Evolutionary conservation across 92 coral and sea anemone species (phyloP), one percentile per base, ranked within the genome.

Genomic region (Metridium senile): DNA sequence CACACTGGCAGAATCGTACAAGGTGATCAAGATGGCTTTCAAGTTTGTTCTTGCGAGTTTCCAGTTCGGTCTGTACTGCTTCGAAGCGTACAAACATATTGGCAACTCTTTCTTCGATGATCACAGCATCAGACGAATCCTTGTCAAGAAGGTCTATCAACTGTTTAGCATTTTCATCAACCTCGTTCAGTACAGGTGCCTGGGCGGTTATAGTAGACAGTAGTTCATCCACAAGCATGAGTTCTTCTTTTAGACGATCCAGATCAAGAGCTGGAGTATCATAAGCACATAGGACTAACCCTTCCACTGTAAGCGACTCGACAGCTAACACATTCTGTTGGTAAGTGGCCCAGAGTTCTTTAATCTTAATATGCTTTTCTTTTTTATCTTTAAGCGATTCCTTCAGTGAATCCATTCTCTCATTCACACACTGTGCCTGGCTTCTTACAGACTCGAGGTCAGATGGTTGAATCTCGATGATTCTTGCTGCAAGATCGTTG

Each of bases 11-110:
- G 88, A 87, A 90, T 46, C 90, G 82, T 32, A 81, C 79, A 27
- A 95, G 86, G 26, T 91, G 93, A 25, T 85, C 90, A 11, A 89
- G 86, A 54, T 92, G 99, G 27, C 83, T 84, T 25, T 89, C 93
- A 25, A 95, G 77, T 65, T 89, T 87, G 25, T 72, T 74, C 69
- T 85, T 80, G 25, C 93, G 84, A 63, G 74, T 82, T 64, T 89
- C 93, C 26, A 93, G 84, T 47, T 81, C 90, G 33, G 82, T 93
- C 62, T 86, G 85, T 1, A 90, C 92, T 25, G 86, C 85, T 43
- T 85, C 86, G 76, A 89, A 95, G 28, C 99, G 90, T 61, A 61
- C 33, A 33, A 78, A 66, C 54, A 85, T 64, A 54, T 87, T 75
- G 66, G 88, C 88, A 6, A 82, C 91, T 22, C 94, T 82, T 58